Conservation (phyloP, 2,113 vertebrate species). For the Ariopsis seemanni region DNA sequence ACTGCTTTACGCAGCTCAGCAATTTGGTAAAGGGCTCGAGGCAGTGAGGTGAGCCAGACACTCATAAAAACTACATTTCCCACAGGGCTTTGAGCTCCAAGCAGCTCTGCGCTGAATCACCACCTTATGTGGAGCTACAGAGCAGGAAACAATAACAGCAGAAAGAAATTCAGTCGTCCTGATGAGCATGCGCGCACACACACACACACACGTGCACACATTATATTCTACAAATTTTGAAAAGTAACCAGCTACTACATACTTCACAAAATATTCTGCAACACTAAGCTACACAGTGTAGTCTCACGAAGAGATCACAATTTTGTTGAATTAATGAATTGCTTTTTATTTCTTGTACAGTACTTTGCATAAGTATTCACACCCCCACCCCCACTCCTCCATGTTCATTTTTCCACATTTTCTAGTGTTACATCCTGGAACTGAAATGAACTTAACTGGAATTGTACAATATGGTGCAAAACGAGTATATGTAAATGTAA, state of each 20-base stretch:
- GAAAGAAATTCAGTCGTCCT: background rate
- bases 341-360: background rate
- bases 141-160: constrained; percentile 6
- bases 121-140: constrained; percentile 13
- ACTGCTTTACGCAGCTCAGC: constrained; percentile 47
- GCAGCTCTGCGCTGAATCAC: constrained; percentile 46
- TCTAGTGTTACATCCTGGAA: background rate
- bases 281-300: background rate
- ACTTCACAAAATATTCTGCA: background rate
- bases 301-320: background rate
- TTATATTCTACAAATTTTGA: background rate
- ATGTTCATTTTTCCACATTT: background rate
- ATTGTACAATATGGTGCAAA: background rate
- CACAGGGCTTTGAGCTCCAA: constrained; percentile 45
- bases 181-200: background rate
- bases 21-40: constrained; percentile 39
- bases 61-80: constrained; percentile 50
- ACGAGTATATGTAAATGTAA: background rate
- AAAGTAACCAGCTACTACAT: too few relatives aligned
- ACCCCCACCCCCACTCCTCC: too few relatives aligned
- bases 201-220: background rate
- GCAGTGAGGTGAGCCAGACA: constrained; percentile 20
- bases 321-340: background rate
- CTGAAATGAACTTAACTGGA: background rate
- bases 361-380: background rate